Evolutionary conservation across 1,140 invertebrate genomes (phyloP).

Genomic region (Hyles vespertilio): DNA sequence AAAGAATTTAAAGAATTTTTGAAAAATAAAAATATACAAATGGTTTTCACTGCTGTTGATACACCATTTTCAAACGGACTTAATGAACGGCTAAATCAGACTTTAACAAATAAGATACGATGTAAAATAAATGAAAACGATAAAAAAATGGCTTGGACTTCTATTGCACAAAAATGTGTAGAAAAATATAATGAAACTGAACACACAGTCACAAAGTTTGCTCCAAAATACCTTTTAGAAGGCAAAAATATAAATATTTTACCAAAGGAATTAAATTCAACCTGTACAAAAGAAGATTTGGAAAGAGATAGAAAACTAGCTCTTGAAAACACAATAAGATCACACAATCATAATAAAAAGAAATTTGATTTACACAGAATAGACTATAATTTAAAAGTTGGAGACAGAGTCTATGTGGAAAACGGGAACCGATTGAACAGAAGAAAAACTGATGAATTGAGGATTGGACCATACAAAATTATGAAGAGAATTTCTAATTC

Average conservation of each 20-base stretch:
- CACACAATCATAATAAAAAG: conserved; percentile 12
- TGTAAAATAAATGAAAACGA: conserved; percentile 14
- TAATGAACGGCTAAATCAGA: background rate
- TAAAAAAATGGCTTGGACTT: conserved; percentile 9
- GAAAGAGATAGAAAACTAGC: conserved; percentile 8
- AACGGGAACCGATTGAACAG: conserved; percentile 11
- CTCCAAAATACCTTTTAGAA: conserved; percentile 10
- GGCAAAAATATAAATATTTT: conserved; percentile 8
- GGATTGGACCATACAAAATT: conserved; percentile 17
- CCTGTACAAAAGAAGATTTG: conserved; percentile 4
- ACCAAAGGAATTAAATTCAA: conserved; percentile 5
- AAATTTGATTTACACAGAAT: conserved; percentile 8
- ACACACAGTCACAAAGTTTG: conserved; percentile 2
- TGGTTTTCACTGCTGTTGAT: conserved; percentile 12
- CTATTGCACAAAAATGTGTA: conserved; percentile 7
- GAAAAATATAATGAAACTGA: conserved; percentile 10
- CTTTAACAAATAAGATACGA: conserved; percentile 12
- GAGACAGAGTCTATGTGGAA: conserved; percentile 12
- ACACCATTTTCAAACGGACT: too few relatives aligned
- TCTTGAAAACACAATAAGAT: conserved; percentile 9
- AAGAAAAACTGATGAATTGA: conserved; percentile 14
- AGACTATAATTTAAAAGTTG: conserved; percentile 5
- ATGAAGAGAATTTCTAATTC: conserved; percentile 32
- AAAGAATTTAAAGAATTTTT: conserved; percentile 17
- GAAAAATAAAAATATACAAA: conserved; percentile 11